These are phyloP conservation scores for Tenthredo livida DNA, from an alignment of 2,888 invertebrate species.

Conservation along the genomic window DNA sequence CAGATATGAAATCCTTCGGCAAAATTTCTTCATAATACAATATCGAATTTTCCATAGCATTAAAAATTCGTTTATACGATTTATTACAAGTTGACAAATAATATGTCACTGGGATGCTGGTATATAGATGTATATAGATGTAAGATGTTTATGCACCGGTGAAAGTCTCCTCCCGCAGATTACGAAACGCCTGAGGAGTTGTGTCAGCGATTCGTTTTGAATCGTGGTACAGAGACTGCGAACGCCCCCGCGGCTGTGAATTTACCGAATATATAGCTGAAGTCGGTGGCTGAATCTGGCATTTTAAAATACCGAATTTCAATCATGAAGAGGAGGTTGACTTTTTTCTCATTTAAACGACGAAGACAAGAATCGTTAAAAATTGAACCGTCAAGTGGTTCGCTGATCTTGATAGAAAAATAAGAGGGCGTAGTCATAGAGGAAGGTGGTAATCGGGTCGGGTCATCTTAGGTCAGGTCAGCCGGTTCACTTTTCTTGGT, in stretches of 20 bases:
- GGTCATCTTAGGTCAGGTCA: constrained; percentile 21
- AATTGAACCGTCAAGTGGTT: background rate
- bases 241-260: background rate
- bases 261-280: background rate
- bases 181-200: constrained; percentile 14
- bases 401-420: background rate
- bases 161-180: constrained; percentile 28
- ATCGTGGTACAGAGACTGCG: constrained; percentile 21
- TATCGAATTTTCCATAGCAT: background rate
- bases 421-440: background rate
- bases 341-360: background rate
- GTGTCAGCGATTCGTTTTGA: constrained; percentile 39
- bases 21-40: background rate
- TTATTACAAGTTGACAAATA: background rate
- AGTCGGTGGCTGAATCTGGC: background rate
- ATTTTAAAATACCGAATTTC: background rate
- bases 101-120: background rate
- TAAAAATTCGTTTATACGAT: background rate
- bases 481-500: constrained; percentile 5
- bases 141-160: constrained; percentile 13
- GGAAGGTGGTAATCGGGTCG: background rate
- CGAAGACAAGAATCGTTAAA: background rate
- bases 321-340: background rate
- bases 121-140: background rate
- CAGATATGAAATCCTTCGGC: background rate